Base-by-base conservation (phyloP, 2,888 invertebrate genomes). In the Drosophila tripunctata region DNA sequence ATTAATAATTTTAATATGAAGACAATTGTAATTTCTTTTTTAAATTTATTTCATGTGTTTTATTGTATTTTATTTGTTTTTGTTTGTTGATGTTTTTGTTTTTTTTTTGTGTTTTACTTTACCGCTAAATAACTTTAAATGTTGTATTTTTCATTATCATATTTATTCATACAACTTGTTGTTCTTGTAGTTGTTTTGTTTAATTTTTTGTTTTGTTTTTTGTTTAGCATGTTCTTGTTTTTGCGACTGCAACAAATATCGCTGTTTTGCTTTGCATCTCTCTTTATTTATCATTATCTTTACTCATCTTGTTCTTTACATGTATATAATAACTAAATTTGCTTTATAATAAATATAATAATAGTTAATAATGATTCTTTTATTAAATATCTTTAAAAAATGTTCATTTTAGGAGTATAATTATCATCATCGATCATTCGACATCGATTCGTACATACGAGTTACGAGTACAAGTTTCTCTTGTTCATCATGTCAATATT, bases 361-460 rank as follows among this genome's bases (percentile, higher is more conserved):
- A 79, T 87, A 82, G 75, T 78, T 85, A 87, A 85, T 84, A 84
- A 84, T 86, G 84, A 86, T 87, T 80, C 79, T 67, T 87, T 81
- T 83, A 78, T 84, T 87, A 86, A 81, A 87, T 81, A 87, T 84
- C 77, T 87, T 85, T 82, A 82, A 83, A 87, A 87, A 87, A 87
- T 85, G 54, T 83, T 74, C 71, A 41, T 71, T 87, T 87, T 78
- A 87, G 81, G 84, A 87, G 78, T 81, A 81, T 77, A 81, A 64
- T 68, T 80, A 83, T 85, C 82, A 82, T 85, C 73, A 69, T 86
- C 61, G 48, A 47, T 79, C 47, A 77, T 67, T 63, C 55, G 54
- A 55, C 60, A 74, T 79, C 76, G 67, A 70, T 74, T 62, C 56
- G 41, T 24, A 50, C 68, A 65, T 40, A 51, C n/a, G n/a, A 50